Conservation (phyloP, 2,888 invertebrate species). For the Perizoma flavofasciatum region DNA sequence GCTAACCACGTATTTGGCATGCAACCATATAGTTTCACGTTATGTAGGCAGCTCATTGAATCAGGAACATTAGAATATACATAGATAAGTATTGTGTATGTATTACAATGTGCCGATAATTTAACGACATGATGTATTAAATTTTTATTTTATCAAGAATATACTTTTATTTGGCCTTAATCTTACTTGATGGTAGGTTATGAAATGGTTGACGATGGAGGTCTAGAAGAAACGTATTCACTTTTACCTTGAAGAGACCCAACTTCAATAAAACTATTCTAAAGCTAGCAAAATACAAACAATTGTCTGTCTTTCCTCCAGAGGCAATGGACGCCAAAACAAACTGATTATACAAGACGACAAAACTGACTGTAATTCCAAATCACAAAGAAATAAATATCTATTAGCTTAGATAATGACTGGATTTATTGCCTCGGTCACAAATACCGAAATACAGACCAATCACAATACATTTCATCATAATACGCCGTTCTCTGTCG, state of each 20-base stretch:
- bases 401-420: conserved; percentile 51
- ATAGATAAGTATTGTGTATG: conserved; percentile 8
- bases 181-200: too few species aligned
- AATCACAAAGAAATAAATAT: conserved; percentile 50
- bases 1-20: conserved; percentile 41
- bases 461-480: conserved; percentile 49
- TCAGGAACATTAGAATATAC: conserved; percentile 23
- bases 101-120: conserved; percentile 1
- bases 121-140: not conserved
- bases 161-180: too few species aligned
- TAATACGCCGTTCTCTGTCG: conserved; percentile 43
- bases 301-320: conserved; percentile 24
- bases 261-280: not conserved
- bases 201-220: too few species aligned
- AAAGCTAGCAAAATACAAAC: conserved; percentile 16
- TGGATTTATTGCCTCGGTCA: conserved; percentile 49
- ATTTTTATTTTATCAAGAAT: too few species aligned
- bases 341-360: conserved; percentile 30
- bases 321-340: too few species aligned
- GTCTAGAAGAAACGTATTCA: too few species aligned
- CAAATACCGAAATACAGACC: conserved; percentile 46
- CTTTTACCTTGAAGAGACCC: too few species aligned
- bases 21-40: conserved; percentile 30
- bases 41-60: conserved; percentile 25
- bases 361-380: conserved; percentile 43